Conservation (phyloP, 2,888 invertebrate species). For the Rhamphomyia laevipes region DNA sequence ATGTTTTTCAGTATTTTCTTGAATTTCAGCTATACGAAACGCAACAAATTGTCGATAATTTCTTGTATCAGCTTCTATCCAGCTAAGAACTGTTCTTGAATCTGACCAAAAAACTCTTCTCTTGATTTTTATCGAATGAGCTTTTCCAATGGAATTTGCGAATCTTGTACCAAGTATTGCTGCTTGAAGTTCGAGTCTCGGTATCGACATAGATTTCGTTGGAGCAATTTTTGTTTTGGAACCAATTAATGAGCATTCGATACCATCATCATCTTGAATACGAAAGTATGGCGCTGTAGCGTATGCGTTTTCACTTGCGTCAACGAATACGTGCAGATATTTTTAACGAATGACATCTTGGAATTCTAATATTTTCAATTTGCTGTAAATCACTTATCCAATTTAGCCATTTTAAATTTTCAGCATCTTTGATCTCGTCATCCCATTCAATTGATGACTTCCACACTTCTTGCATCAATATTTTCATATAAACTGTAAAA, state of each 20-base stretch:
- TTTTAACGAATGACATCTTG: conserved; percentile 10
- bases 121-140: too few relatives aligned
- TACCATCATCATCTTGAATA: not conserved
- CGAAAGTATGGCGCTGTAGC: conserved; percentile 2
- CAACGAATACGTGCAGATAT: conserved; percentile 1
- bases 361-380: conserved; percentile 8
- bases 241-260: not conserved
- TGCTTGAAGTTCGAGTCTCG: conserved; percentile 3
- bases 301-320: conserved; percentile 1
- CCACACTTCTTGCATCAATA: conserved; percentile 15
- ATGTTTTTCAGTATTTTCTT: conserved; percentile 7
- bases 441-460: conserved; percentile 12
- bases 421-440: conserved; percentile 8
- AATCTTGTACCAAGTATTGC: conserved; percentile 2
- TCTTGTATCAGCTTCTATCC: too few relatives aligned
- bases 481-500: conserved; percentile 12
- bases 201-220: conserved; percentile 5
- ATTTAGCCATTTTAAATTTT: conserved; percentile 5
- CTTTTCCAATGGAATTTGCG: not conserved
- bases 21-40: conserved; percentile 13
- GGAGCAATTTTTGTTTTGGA: conserved; percentile 6
- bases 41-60: conserved; percentile 13
- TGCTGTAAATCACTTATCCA: conserved; percentile 7
- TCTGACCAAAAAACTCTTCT: too few relatives aligned
- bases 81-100: too few relatives aligned